Conservation (phyloP, 2,797 vertebrate genomes). For the Gallinago nigripennis region DNA sequence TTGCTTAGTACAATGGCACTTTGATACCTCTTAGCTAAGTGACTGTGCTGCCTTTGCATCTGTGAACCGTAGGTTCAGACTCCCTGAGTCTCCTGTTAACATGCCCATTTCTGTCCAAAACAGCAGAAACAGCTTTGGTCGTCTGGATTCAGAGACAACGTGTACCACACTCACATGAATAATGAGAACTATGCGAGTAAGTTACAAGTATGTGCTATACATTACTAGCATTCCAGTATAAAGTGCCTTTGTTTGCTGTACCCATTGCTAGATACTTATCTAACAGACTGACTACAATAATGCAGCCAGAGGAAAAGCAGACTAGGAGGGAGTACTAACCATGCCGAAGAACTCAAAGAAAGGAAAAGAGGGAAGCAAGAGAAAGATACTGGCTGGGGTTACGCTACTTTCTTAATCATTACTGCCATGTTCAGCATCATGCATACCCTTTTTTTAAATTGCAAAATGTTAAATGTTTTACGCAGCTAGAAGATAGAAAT, state of each 20-base stretch:
- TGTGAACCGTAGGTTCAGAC: background rate
- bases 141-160: background rate
- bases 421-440: background rate
- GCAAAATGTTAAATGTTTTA: background rate
- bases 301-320: background rate
- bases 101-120: background rate
- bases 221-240: background rate
- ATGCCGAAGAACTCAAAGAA: background rate
- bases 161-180: background rate
- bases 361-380: background rate
- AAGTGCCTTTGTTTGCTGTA: background rate
- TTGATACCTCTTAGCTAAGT: background rate
- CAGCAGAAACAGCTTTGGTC: background rate
- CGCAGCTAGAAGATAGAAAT: background rate
- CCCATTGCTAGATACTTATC: background rate
- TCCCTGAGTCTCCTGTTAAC: background rate
- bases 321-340: background rate
- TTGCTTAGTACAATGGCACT: background rate
- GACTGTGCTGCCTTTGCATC: background rate
- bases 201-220: background rate
- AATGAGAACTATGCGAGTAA: background rate
- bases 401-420: background rate
- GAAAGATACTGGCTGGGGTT: background rate
- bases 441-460: background rate
- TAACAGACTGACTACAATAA: background rate